phyloP scores from a whole-genome alignment of 2,888 invertebrate species.

The Mamestra brassicae region DNA sequence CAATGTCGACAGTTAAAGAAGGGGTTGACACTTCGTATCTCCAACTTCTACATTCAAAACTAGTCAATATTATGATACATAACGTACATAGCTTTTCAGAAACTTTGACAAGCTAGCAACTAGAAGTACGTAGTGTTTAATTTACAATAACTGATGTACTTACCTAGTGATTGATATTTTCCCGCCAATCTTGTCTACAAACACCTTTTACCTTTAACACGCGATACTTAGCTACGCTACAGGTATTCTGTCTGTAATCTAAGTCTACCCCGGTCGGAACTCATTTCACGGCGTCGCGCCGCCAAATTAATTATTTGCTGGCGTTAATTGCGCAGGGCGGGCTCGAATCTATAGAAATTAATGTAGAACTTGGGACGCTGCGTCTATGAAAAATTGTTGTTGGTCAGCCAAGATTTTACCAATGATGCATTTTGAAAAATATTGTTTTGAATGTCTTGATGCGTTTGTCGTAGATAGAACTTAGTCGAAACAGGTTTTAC shows the following conservation, averaged over 20 bases:
- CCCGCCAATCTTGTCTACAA: neutral
- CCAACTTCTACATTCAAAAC: no score
- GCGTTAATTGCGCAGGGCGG: slow-evolving; percentile 62
- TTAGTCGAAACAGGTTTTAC: neutral
- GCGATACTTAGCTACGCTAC: slow-evolving; percentile 20
- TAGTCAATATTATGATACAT: no score
- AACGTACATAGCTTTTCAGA: no score
- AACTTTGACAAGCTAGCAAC: no score
- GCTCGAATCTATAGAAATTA: slow-evolving; percentile 46
- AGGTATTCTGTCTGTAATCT: slow-evolving; percentile 46
- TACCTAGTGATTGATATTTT: neutral
- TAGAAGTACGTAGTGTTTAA: no score
- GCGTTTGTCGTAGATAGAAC: neutral
- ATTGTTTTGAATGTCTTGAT: neutral
- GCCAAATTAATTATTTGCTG: slow-evolving; percentile 67
- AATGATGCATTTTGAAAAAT: neutral
- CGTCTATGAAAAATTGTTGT: slow-evolving; percentile 22
- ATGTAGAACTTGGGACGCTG: slow-evolving; percentile 17
- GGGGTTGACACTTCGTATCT: no score
- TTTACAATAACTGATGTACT: no score
- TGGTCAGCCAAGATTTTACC: neutral
- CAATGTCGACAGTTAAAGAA: no score
- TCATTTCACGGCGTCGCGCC: slow-evolving; percentile 65
- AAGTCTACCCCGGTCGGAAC: slow-evolving; percentile 65
- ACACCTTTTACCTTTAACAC: neutral